Conservation (phyloP, 2,113 vertebrate genomes). For the Hydrolagus affinis region DNA sequence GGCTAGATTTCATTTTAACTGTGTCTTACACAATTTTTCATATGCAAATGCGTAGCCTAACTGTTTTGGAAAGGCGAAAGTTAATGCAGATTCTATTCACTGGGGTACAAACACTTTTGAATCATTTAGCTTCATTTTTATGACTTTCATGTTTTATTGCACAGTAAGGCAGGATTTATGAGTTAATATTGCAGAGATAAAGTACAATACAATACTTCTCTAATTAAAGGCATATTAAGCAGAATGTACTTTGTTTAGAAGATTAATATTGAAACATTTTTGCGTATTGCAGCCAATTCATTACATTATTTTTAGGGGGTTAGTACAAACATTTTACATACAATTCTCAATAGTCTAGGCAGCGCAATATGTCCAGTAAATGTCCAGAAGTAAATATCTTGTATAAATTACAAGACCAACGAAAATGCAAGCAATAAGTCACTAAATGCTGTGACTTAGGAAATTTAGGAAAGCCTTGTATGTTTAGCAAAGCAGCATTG, state of each 20-base stretch:
- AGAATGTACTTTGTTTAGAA: background rate
- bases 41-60: background rate
- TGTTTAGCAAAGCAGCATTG: conserved; percentile 6
- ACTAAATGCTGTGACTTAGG: background rate
- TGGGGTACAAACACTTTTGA: background rate
- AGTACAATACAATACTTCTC: background rate
- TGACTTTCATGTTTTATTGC: conserved; percentile 5
- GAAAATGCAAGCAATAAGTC: background rate
- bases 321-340: conserved; percentile 5
- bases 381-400: background rate
- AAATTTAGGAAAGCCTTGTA: background rate
- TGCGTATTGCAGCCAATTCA: conserved; percentile 3
- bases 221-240: conserved; percentile 12
- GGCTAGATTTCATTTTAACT: background rate
- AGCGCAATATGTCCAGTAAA: background rate
- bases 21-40: background rate
- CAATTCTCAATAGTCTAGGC: too few relatives aligned
- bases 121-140: conserved; percentile 21
- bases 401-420: background rate
- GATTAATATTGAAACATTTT: background rate
- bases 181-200: background rate
- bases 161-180: conserved; percentile 4
- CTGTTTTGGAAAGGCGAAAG: background rate
- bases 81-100: background rate
- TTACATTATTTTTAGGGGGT: conserved; percentile 12